Base-by-base conservation (phyloP, 2,888 invertebrate genomes). In the Agriotes lineatus region DNA sequence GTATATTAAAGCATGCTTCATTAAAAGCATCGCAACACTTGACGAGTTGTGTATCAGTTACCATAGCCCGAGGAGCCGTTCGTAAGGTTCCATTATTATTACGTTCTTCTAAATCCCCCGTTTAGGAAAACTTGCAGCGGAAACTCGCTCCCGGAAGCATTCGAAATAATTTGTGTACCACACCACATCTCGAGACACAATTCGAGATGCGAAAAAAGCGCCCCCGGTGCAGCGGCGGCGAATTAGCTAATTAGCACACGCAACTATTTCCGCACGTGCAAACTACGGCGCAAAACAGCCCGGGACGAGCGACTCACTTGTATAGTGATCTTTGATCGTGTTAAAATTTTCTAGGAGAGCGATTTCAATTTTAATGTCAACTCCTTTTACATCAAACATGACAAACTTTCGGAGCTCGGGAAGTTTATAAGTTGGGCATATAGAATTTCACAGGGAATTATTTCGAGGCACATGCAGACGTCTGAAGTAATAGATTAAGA, bases 361-460 rank as follows among this genome's bases (percentile, higher is more conserved):
- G 83, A 83, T 84, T 84, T 83, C 83, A 83, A 84, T 83, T 84
- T 84, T 82, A 83, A 83, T 83, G 83, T 83, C 83, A 83, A 83
- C 83, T 83, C 83, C 82, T 84, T 83, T 82, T 81, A 82, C 82
- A 82, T 84, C 83, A 83, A 84, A 84, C 82, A 82, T 82, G 82
- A 79, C 80, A 80, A 83, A 82, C 81, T 82, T 82, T 81, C 73
- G 70, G 67, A 69, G 71, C 69, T 72, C 68, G 73, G 72, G 76
- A 79, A 81, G 79, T 83, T 83, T 82, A 82, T 82, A 81, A 83
- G 82, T 82, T 82, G 80, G 80, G 82, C 81, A 83, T 83, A 83
- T 83, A 82, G 82, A 82, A 82, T 83, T 82, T 81, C 82, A 77
- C 77, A 76, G 79, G 78, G 79, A 82, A 81, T 82, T 82, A 82